phyloP scores from a whole-genome alignment of 2,888 invertebrate species.

The Hypercompe scribonia region DNA sequence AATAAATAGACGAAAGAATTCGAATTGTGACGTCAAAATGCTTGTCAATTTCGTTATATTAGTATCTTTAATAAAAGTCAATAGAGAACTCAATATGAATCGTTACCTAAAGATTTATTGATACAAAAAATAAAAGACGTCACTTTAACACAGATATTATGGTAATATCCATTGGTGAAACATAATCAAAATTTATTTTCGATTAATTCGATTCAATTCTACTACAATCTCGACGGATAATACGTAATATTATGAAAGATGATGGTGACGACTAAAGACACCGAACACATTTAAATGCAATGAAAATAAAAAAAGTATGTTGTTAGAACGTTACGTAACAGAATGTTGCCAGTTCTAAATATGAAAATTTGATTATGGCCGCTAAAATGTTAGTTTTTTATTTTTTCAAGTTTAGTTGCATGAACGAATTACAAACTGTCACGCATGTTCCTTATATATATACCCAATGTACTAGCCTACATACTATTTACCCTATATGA shows the following conservation, averaged over 20 bases:
- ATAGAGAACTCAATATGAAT: no score
- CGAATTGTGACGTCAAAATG: no score
- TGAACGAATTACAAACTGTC: not conserved
- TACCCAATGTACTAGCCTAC: no score
- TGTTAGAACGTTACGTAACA: not conserved
- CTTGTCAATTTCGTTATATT: not conserved
- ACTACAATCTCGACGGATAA: no score
- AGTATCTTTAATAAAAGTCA: no score
- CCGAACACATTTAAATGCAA: not conserved
- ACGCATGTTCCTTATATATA: not conserved
- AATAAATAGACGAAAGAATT: no score
- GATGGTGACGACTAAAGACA: no score
- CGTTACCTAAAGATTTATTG: no score
- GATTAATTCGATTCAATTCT: no score
- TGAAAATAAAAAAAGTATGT: not conserved
- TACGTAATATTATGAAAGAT: no score
- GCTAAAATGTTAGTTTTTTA: not conserved
- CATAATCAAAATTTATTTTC: not conserved
- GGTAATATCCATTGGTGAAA: not conserved
- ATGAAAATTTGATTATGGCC: not conserved
- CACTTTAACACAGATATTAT: not conserved
- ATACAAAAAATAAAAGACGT: not conserved
- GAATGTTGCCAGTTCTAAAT: not conserved
- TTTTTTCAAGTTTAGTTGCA: not conserved
- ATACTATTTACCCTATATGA: no score